Conservation (phyloP, 2,797 vertebrate genomes). For the Xenentodon cancila region DNA sequence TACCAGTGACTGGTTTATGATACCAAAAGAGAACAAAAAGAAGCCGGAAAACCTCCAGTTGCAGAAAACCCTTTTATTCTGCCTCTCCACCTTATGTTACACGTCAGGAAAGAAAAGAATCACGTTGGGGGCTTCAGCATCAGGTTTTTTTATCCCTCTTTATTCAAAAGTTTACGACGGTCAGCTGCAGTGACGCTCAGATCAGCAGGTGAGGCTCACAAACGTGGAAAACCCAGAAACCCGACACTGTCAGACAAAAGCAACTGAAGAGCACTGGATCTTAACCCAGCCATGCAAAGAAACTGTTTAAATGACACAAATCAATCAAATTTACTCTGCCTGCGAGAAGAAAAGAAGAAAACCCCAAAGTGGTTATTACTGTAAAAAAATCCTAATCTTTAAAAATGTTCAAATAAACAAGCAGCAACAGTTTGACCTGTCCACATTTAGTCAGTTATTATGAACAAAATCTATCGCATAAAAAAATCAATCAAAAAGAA, state of each 20-base stretch:
- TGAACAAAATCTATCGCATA: constrained; percentile 27
- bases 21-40: not conserved
- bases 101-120: constrained; percentile 30
- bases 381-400: constrained; percentile 46
- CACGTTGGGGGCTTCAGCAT: constrained; percentile 9
- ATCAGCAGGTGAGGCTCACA: constrained; percentile 39
- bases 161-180: constrained; percentile 2
- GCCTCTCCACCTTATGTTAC: constrained; percentile 39
- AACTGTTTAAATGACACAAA: constrained; percentile 8
- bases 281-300: constrained; percentile 6
- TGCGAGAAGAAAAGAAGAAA: constrained; percentile 34
- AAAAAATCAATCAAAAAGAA: constrained; percentile 7
- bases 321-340: constrained; percentile 6
- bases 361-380: constrained; percentile 38
- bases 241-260: not conserved
- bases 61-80: constrained; percentile 61
- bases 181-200: constrained; percentile 19
- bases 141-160: constrained; percentile 22
- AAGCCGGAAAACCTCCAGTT: constrained; percentile 3
- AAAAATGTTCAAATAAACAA: constrained; percentile 29
- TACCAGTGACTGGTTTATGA: too few species aligned
- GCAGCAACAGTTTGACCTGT: constrained; percentile 17
- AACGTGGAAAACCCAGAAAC: constrained; percentile 4
- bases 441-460: constrained; percentile 12
- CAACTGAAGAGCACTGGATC: not conserved